Percentiles rank a stretch among this genome's conserved stretches.
These are phyloP conservation scores for Ceratoteleas bidentatus DNA, from an alignment of 1,140 invertebrate species.

Conservation along the genomic window DNA sequence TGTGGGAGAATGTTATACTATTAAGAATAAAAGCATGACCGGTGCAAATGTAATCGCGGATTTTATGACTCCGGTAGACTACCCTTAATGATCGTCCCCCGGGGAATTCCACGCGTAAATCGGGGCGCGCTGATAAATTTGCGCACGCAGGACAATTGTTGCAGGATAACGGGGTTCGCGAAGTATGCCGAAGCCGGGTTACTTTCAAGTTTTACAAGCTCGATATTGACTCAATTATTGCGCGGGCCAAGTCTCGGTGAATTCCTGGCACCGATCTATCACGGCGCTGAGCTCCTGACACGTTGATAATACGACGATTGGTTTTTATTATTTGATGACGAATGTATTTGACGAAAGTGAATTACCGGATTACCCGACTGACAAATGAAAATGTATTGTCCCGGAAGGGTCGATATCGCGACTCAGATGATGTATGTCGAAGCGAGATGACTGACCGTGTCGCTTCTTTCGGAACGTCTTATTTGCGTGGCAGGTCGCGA, in stretches of 20 bases:
- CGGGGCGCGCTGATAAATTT: no score
- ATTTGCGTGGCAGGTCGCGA: neutral
- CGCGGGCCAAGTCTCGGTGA: slow-evolving; percentile 23
- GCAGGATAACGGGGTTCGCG: neutral
- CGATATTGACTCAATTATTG: slow-evolving; percentile 36
- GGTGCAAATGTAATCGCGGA: no score
- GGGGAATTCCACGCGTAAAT: no score
- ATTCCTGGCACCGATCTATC: slow-evolving; percentile 23
- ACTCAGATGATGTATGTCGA: slow-evolving; percentile 41
- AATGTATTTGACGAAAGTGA: slow-evolving; percentile 55
- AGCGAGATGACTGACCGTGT: slow-evolving; percentile 7
- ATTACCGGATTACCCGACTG: slow-evolving; percentile 42
- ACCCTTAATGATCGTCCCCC: no score
- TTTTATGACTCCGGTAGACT: no score
- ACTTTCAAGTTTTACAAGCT: neutral
- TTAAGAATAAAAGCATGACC: no score
- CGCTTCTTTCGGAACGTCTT: neutral
- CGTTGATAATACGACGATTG: slow-evolving; percentile 43
- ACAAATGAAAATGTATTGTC: slow-evolving; percentile 53
- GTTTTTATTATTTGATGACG: slow-evolving; percentile 49
- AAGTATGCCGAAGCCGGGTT: neutral
- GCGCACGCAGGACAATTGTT: neutral
- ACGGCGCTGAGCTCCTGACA: slow-evolving; percentile 22
- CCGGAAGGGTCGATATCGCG: slow-evolving; percentile 22
- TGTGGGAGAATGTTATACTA: no score